These are phyloP conservation scores for Leptobrachium ailaonicum DNA, from an alignment of 2,113 vertebrate species.

Conservation along the genomic window DNA sequence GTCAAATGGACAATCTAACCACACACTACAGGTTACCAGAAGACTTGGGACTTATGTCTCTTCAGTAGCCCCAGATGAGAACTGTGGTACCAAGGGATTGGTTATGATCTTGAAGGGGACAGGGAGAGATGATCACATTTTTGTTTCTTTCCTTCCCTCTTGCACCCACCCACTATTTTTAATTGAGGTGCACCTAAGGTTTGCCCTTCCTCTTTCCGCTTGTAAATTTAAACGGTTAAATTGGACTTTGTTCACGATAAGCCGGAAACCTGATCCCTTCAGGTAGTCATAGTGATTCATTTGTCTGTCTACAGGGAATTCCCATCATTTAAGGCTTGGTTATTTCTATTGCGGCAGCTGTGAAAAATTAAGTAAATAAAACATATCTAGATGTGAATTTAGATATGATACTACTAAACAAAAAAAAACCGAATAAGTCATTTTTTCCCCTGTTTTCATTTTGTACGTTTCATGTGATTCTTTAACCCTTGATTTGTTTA, in stretches of 20 bases:
- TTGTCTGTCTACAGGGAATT: constrained; percentile 31
- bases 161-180: too few relatives aligned
- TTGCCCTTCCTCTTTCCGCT: too few relatives aligned
- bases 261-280: background rate
- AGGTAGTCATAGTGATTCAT: constrained; percentile 27
- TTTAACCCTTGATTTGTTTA: too few relatives aligned
- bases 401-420: background rate
- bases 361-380: background rate
- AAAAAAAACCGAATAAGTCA: background rate
- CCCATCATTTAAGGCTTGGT: background rate
- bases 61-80: too few relatives aligned
- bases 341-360: background rate
- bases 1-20: too few relatives aligned
- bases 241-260: background rate
- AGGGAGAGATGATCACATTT: too few relatives aligned
- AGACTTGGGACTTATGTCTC: too few relatives aligned
- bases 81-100: too few relatives aligned
- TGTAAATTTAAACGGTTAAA: background rate
- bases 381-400: background rate
- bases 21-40: too few relatives aligned
- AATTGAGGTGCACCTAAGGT: too few relatives aligned
- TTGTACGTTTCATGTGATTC: background rate
- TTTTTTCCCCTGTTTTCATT: background rate
- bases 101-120: too few relatives aligned
- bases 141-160: too few relatives aligned